Conservation (phyloP, 2,888 invertebrate genomes). For the Bombylius discolor region DNA sequence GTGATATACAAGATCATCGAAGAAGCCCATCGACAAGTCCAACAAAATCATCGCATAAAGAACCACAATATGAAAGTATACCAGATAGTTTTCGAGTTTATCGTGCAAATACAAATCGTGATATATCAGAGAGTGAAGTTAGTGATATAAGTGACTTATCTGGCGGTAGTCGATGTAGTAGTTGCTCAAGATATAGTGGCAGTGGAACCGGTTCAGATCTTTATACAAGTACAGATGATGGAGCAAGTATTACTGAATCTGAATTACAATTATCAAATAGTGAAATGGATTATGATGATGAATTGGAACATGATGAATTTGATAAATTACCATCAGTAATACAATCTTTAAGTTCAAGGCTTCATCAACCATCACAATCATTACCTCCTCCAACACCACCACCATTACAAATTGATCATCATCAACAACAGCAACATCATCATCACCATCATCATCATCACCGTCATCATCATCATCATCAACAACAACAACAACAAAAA, state of each 20-base stretch:
- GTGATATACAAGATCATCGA: slow-evolving; percentile 2
- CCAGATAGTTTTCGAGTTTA: slow-evolving; percentile 44
- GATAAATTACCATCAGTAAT: too few species aligned
- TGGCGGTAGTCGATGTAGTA: slow-evolving; percentile 33
- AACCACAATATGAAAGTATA: slow-evolving; percentile 22
- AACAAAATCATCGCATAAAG: slow-evolving; percentile 25
- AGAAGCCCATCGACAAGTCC: slow-evolving; percentile 22
- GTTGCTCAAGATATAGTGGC: slow-evolving; percentile 34
- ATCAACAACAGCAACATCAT: slow-evolving; percentile 6
- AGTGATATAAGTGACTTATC: slow-evolving; percentile 28
- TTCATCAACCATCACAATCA: too few species aligned
- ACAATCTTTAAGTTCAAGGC: too few species aligned
- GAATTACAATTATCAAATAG: slow-evolving; percentile 10
- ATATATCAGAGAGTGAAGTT: slow-evolving; percentile 34
- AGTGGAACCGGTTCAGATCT: slow-evolving; percentile 33
- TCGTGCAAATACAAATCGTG: slow-evolving; percentile 35
- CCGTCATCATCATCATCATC: background rate
- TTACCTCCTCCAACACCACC: too few species aligned
- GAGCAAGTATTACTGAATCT: slow-evolving; percentile 30
- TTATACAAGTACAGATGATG: slow-evolving; percentile 32
- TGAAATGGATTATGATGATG: slow-evolving; percentile 26
- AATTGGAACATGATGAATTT: slow-evolving; percentile 5
- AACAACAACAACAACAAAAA: background rate
- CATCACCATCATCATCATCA: slow-evolving; percentile 18
- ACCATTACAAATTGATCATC: background rate